Base-by-base conservation (phyloP, 30 jellyfish, hydroid and myxozoan genomes). In the Mastigias papua region DNA sequence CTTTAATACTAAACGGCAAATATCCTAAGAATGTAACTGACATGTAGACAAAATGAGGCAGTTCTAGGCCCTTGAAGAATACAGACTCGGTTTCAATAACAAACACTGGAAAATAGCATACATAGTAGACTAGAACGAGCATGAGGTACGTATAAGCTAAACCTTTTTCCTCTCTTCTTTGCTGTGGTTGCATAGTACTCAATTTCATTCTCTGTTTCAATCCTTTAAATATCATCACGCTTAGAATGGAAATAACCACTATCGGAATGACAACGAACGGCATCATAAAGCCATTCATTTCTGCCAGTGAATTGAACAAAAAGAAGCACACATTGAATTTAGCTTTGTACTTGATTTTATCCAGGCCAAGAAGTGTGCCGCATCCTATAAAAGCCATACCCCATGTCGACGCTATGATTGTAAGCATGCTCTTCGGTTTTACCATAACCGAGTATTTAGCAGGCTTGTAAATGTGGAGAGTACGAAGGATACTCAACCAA, bases 1-100 rank as follows among this genome's bases (percentile, higher is more conserved):
- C 60, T 60, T 83, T 83, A 31, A 83, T 21, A 34, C 92, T 83
- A 80, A 83, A 83, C 49, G 92, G 92, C 80, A 83, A 71, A 30
- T 35, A 71, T 0, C 92, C 92, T 2, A 83, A 62, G 27, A 28
- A 71, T n/a, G 92, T 83, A 17, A 75, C 92, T 0, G 33, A 3
- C 69, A 83, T 71, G 66, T 75, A 75, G 7, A 61, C 57, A 11
- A 51, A 29, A 29, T 83, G 92, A n/a, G 82, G 87, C 48, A 71
- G 48, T 1, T 31, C 66, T 34, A 13, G 58, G 30, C 46, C 63
- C 16, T 60, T 69, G 50, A 49, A 17, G 34, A 63, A 13, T 7
- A 22, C 28, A 15, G 60, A 31, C 63, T 71, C 80, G 13, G 86
- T 82, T 57, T 83, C 92, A 34, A 83, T 69, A 29, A 83, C 58